Evolutionary conservation across 2,888 invertebrate genomes (phyloP).

Genomic region (Drosophila putrida): DNA sequence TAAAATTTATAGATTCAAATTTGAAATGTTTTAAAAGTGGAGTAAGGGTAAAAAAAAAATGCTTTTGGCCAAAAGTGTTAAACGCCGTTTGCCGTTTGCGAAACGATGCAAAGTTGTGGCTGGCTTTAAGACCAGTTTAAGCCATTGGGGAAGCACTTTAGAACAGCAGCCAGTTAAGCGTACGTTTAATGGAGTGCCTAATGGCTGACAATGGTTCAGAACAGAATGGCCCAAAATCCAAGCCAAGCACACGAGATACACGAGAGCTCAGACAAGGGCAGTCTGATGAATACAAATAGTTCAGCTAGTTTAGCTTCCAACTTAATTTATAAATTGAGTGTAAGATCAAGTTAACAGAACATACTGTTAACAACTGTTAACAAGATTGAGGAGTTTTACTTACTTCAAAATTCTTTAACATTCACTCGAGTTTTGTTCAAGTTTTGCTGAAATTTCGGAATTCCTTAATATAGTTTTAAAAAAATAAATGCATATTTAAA

Average conservation of each 20-base stretch:
- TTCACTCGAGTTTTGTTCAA: too few relatives aligned
- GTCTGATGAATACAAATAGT: conserved; percentile 45
- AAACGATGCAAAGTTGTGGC: conserved; percentile 51
- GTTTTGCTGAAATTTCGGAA: too few relatives aligned
- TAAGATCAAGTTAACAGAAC: background rate
- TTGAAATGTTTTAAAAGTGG: conserved; percentile 48
- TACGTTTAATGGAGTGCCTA: conserved; percentile 55
- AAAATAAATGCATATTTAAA: too few relatives aligned
- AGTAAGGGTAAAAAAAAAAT: conserved; percentile 8
- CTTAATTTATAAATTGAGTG: conserved; percentile 4
- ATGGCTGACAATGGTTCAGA: conserved; percentile 33
- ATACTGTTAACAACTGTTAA: conserved; percentile 4
- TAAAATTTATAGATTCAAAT: conserved; percentile 64
- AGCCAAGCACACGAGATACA: conserved; percentile 5
- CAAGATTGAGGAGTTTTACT: background rate
- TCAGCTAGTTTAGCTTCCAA: conserved; percentile 10
- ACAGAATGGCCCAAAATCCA: conserved; percentile 23
- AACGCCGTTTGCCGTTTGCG: conserved; percentile 30
- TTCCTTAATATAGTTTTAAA: too few relatives aligned
- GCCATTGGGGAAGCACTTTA: conserved; percentile 43
- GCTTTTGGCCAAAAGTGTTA: conserved; percentile 34
- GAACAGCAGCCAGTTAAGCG: conserved; percentile 44
- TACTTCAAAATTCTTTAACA: background rate
- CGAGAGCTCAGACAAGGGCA: conserved; percentile 1
- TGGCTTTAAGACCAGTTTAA: conserved; percentile 41